Evolutionary conservation across 2,888 invertebrate genomes (phyloP).

Genomic region (Drosophila mimetica): DNA sequence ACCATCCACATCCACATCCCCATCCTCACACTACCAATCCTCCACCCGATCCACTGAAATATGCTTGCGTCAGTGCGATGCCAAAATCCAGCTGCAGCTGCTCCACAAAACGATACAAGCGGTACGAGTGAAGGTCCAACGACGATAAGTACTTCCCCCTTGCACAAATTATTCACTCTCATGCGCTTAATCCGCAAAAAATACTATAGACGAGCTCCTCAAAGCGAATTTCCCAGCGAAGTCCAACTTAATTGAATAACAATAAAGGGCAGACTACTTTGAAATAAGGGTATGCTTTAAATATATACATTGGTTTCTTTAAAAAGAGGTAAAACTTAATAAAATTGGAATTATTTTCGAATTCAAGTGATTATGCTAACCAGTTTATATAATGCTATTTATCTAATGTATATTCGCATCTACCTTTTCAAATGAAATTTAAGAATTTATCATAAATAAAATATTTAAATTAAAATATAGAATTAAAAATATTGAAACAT

Average conservation of each 20-base stretch:
- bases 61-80: slow-evolving; percentile 54
- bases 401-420: too few species aligned
- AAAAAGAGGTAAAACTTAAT: too few species aligned
- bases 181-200: slow-evolving; percentile 25
- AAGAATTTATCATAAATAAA: too few species aligned
- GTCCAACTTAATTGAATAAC: background rate
- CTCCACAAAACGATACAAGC: slow-evolving; percentile 38
- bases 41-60: slow-evolving; percentile 43
- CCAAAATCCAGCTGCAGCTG: slow-evolving; percentile 42
- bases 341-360: too few species aligned
- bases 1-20: slow-evolving; percentile 26
- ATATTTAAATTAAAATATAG: too few species aligned
- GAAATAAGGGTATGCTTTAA: too few species aligned
- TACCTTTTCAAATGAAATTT: too few species aligned
- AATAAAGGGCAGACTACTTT: background rate
- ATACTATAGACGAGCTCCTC: slow-evolving; percentile 16
- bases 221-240: slow-evolving; percentile 3
- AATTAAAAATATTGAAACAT: too few species aligned
- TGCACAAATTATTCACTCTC: slow-evolving; percentile 30
- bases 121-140: slow-evolving; percentile 7
- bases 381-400: too few species aligned
- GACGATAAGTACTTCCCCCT: slow-evolving; percentile 13
- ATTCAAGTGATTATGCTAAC: too few species aligned
- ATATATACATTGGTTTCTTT: too few species aligned
- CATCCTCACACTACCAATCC: slow-evolving; percentile 11